Percentiles rank a stretch among this genome's conserved stretches.
Evolutionary conservation across 2,113 vertebrate genomes (phyloP).

Genomic region (Alectura lathami): DNA sequence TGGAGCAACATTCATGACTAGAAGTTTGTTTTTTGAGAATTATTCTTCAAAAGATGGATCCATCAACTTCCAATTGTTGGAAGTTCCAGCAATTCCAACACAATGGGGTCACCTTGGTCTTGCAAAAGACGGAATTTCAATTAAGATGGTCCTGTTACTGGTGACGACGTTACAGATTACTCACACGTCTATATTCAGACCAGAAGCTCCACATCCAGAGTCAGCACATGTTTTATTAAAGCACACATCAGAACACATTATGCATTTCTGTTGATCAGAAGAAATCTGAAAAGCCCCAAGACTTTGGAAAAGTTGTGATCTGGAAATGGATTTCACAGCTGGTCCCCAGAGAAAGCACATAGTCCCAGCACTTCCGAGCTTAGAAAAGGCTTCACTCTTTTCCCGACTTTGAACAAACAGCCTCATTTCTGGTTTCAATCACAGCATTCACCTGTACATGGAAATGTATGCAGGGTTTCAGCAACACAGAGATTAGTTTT

Average conservation of each 20-base stretch:
- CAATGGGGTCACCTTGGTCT: neutral
- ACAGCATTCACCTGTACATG: neutral
- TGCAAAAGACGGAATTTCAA: neutral
- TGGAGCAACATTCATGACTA: neutral
- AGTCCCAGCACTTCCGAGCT: neutral
- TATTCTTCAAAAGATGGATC: neutral
- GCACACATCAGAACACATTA: neutral
- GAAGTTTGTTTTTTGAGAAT: neutral
- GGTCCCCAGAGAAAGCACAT: neutral
- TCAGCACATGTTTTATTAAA: neutral
- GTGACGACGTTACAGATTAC: neutral
- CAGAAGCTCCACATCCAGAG: neutral
- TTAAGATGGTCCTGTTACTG: neutral
- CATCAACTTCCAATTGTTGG: neutral
- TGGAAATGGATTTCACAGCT: neutral
- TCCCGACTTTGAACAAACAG: neutral
- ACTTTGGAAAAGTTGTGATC: neutral
- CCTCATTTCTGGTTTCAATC: neutral
- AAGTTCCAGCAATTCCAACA: neutral
- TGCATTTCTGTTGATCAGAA: neutral
- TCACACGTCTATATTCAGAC: neutral
- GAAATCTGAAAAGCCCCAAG: neutral
- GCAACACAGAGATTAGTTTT: neutral
- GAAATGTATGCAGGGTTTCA: neutral
- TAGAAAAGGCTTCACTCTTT: neutral